Conservation (phyloP, 2,797 vertebrate genomes). For the Threskiornis aethiopicus region DNA sequence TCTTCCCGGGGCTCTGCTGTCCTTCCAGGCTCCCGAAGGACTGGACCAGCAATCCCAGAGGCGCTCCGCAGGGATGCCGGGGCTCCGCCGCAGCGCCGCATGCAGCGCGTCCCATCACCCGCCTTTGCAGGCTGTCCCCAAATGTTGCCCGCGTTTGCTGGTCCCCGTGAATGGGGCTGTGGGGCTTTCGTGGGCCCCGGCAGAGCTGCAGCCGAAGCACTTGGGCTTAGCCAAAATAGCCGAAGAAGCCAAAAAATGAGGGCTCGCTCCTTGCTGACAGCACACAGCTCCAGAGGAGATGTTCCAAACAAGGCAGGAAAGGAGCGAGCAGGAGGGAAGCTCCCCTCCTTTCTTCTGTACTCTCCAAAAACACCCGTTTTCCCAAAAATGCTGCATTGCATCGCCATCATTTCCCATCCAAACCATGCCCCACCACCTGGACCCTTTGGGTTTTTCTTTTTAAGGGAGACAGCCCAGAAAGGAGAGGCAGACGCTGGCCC, state of each 20-base stretch:
- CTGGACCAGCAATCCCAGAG: not conserved
- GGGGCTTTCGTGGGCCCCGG: rapidly evolving
- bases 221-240: not conserved
- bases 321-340: rapidly evolving
- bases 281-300: not conserved
- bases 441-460: not conserved
- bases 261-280: not conserved
- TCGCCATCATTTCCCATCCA: not conserved
- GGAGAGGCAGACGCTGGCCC: not conserved
- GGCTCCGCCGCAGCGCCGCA: not conserved
- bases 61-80: not conserved
- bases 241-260: not conserved
- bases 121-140: not conserved
- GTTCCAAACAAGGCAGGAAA: not conserved
- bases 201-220: rapidly evolving
- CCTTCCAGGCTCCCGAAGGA: not conserved
- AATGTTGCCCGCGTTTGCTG: rapidly evolving
- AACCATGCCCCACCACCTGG: not conserved
- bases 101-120: rapidly evolving
- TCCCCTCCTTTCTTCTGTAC: not conserved
- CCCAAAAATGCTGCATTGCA: rapidly evolving
- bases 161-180: rapidly evolving
- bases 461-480: not conserved
- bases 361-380: not conserved
- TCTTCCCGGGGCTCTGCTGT: not conserved